Evolutionary conservation across 2,113 vertebrate species (phyloP).

Genomic region (Eolophus roseicapilla): DNA sequence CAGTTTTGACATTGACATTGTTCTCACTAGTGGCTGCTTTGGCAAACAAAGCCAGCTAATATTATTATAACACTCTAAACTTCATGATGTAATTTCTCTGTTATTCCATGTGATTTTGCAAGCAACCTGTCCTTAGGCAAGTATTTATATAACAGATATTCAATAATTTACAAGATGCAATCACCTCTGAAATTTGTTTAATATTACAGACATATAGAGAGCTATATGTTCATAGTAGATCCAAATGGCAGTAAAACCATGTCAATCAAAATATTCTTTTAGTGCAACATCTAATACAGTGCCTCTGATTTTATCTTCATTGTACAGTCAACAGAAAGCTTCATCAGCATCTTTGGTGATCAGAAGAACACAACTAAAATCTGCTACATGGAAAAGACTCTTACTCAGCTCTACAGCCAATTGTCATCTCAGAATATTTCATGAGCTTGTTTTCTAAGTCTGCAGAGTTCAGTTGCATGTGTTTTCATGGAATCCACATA

Average conservation of each 20-base stretch:
- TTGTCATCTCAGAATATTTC: background rate
- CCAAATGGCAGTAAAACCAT: background rate
- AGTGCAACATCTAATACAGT: background rate
- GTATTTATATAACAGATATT: background rate
- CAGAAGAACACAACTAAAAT: background rate
- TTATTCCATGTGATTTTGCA: background rate
- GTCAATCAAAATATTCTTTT: background rate
- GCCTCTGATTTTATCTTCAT: background rate
- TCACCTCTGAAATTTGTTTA: background rate
- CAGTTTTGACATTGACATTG: background rate
- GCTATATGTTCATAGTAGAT: background rate
- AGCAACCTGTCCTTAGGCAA: background rate
- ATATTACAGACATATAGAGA: background rate
- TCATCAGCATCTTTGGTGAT: background rate
- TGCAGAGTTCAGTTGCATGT: background rate
- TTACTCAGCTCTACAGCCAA: background rate
- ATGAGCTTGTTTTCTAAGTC: background rate
- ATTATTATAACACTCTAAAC: background rate
- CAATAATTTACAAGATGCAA: background rate
- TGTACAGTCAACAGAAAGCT: background rate
- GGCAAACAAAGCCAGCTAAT: background rate
- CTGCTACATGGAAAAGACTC: background rate
- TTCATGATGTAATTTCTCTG: background rate
- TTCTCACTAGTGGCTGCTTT: background rate
- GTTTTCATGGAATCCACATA: background rate